These are phyloP conservation scores for Phymastichus coffea DNA, from an alignment of 1,140 invertebrate species.

Conservation along the genomic window DNA sequence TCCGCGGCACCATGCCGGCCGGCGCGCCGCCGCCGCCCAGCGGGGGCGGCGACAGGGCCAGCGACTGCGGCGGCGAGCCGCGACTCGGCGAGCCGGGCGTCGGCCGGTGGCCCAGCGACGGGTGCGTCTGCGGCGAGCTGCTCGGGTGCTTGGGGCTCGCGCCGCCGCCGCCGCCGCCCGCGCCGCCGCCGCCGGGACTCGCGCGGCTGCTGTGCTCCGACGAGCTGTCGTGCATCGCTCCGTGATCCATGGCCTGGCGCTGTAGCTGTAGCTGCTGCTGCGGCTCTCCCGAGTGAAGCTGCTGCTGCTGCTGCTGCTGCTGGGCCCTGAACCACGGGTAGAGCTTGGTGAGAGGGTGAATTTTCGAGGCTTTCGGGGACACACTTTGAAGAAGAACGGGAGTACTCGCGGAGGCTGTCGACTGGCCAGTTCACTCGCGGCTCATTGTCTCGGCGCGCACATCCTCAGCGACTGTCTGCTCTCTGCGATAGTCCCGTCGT, in stretches of 20 bases:
- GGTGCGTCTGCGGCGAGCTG: slow-evolving; percentile 50
- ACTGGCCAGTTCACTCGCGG: too few relatives aligned
- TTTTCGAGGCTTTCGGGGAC: too few relatives aligned
- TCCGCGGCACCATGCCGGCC: slow-evolving; percentile 53
- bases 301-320: slow-evolving; percentile 3
- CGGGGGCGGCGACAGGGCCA: slow-evolving; percentile 66
- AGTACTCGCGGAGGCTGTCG: too few relatives aligned
- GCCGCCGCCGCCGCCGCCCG: slow-evolving; percentile 38
- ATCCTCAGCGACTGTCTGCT: too few relatives aligned
- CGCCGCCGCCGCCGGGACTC: slow-evolving; percentile 48
- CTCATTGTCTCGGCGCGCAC: too few relatives aligned
- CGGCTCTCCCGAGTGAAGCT: background rate
- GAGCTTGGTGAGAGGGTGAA: slow-evolving; percentile 28
- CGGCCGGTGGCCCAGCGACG: slow-evolving; percentile 49
- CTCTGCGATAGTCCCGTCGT: too few relatives aligned
- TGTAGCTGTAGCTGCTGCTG: background rate
- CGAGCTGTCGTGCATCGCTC: slow-evolving; percentile 60
- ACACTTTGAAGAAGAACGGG: too few relatives aligned
- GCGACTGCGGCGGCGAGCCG: slow-evolving; percentile 64
- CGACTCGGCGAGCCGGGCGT: slow-evolving; percentile 58
- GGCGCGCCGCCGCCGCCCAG: slow-evolving; percentile 49
- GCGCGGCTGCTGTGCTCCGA: slow-evolving; percentile 56
- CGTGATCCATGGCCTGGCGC: slow-evolving; percentile 45
- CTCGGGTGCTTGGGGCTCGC: slow-evolving; percentile 38
- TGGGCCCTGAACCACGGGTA: slow-evolving; percentile 30